Percentiles rank a stretch among this genome's conserved stretches.
These are phyloP conservation scores for Embiotoca jacksoni DNA, from an alignment of 2,113 vertebrate genomes.

Conservation along the genomic window DNA sequence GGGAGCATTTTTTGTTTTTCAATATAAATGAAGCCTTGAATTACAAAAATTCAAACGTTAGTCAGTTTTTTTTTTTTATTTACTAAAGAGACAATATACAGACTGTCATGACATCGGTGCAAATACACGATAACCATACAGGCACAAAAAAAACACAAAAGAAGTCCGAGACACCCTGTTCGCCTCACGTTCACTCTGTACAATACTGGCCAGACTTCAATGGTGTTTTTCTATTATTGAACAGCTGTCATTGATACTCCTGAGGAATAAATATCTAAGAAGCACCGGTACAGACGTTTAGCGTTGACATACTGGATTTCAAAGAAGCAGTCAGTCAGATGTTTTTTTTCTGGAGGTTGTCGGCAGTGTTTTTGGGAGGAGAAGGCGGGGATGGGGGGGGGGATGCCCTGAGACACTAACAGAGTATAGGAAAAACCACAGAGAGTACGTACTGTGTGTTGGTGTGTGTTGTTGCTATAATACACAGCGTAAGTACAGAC, in stretches of 20 bases:
- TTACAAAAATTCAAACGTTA: slow-evolving; percentile 56
- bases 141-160: slow-evolving; percentile 64
- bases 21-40: slow-evolving; percentile 34
- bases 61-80: slow-evolving; percentile 67
- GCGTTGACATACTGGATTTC: slow-evolving; percentile 13
- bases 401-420: slow-evolving; percentile 67
- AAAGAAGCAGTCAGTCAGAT: slow-evolving; percentile 14
- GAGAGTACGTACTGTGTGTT: slow-evolving; percentile 30
- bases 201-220: slow-evolving; percentile 44
- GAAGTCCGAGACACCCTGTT: slow-evolving; percentile 52
- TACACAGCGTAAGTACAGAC: slow-evolving; percentile 20
- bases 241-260: slow-evolving; percentile 33
- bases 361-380: slow-evolving; percentile 55
- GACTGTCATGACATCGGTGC: slow-evolving; percentile 40
- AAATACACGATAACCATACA: slow-evolving; percentile 57
- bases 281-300: slow-evolving; percentile 49
- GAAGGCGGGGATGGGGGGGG: slow-evolving; percentile 65
- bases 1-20: not conserved
- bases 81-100: slow-evolving; percentile 52
- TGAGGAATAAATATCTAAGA: slow-evolving; percentile 55
- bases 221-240: not conserved
- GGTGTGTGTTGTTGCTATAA: slow-evolving; percentile 27
- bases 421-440: slow-evolving; percentile 24
- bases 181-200: slow-evolving; percentile 31
- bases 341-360: slow-evolving; percentile 29